Evolutionary conservation across 2,113 vertebrate genomes (phyloP).

Genomic region (Leptodactylus fuscus): DNA sequence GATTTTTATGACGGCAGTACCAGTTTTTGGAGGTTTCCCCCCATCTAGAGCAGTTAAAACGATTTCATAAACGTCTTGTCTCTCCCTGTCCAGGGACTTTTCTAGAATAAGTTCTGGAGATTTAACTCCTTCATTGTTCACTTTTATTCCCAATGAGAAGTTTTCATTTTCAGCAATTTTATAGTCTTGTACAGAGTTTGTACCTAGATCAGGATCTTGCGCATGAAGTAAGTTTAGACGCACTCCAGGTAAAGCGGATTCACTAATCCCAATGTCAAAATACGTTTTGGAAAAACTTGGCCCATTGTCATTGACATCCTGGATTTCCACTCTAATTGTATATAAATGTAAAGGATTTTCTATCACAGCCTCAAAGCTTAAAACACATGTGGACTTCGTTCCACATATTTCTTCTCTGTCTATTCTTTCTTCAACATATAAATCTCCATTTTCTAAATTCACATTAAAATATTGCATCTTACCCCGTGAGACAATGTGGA

Average conservation of each 20-base stretch:
- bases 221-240: slow-evolving; percentile 67
- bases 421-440: slow-evolving; percentile 72
- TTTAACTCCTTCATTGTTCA: slow-evolving; percentile 67
- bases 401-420: slow-evolving; percentile 68
- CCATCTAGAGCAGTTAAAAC: slow-evolving; percentile 77
- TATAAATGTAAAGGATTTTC: slow-evolving; percentile 79
- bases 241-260: slow-evolving; percentile 68
- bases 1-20: slow-evolving; percentile 70
- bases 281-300: slow-evolving; percentile 69
- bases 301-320: slow-evolving; percentile 79
- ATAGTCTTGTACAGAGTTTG: slow-evolving; percentile 77
- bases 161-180: slow-evolving; percentile 67
- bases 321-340: slow-evolving; percentile 70
- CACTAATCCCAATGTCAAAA: slow-evolving; percentile 69
- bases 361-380: slow-evolving; percentile 74
- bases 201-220: slow-evolving; percentile 72
- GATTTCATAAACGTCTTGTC: slow-evolving; percentile 64
- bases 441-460: slow-evolving; percentile 64
- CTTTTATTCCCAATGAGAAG: slow-evolving; percentile 69
- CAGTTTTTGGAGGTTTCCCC: slow-evolving; percentile 73
- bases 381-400: slow-evolving; percentile 66
- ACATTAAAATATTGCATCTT: slow-evolving; percentile 63
- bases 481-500: slow-evolving; percentile 60
- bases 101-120: slow-evolving; percentile 73
- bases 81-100: slow-evolving; percentile 75